Conservation (phyloP, 1,140 invertebrate species). For the Conus betulinus region DNA sequence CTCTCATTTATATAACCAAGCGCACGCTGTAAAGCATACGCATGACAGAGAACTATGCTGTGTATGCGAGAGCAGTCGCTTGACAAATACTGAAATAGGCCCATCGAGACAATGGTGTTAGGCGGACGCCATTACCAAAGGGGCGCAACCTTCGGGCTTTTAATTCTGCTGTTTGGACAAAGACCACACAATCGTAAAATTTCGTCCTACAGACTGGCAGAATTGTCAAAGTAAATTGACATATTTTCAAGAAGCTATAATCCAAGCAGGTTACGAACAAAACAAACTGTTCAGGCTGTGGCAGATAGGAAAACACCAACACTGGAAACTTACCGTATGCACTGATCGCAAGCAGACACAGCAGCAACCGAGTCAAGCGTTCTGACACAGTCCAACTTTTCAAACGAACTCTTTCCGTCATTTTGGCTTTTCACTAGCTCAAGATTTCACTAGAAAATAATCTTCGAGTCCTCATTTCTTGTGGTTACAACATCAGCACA, state of each 20-base stretch:
- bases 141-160: constrained; percentile 28
- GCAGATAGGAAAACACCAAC: constrained; percentile 73
- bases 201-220: neutral
- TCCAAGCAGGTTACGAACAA: neutral
- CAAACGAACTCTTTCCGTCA: constrained; percentile 30
- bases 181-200: neutral
- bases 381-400: constrained; percentile 27
- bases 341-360: constrained; percentile 79
- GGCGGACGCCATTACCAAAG: constrained; percentile 33
- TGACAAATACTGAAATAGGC: constrained; percentile 28
- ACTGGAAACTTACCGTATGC: constrained; percentile 95
- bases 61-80: constrained; percentile 18
- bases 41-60: neutral
- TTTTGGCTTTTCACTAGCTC: constrained; percentile 25
- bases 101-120: constrained; percentile 42
- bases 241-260: too few species aligned
- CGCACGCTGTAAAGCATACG: neutral
- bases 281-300: neutral
- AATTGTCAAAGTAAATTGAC: neutral
- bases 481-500: neutral
- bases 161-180: neutral
- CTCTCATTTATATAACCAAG: neutral
- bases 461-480: constrained; percentile 9
- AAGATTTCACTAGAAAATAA: neutral
- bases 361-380: constrained; percentile 1